phyloP scores from a whole-genome alignment of 1,140 invertebrate species.

The Condylostylus longicornis region DNA sequence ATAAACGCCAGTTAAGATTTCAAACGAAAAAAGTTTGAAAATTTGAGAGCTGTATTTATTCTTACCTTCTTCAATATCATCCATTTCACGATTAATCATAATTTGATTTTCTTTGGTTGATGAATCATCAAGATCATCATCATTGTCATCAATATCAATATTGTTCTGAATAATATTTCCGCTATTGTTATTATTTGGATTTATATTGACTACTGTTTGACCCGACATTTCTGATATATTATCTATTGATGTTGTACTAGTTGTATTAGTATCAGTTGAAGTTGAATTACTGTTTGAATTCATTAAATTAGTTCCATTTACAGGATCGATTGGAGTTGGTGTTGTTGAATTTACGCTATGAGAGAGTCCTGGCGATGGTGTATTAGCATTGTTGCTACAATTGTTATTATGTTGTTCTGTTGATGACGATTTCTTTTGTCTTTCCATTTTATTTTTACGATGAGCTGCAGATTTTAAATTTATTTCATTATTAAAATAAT shows the following conservation, averaged over 20 bases:
- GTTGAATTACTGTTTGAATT: constrained; percentile 3
- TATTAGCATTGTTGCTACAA: constrained; percentile 14
- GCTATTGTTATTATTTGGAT: not conserved
- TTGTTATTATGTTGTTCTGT: constrained; percentile 9
- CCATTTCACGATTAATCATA: constrained; percentile 2
- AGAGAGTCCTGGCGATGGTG: no score
- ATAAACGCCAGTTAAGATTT: no score
- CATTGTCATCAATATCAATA: not conserved
- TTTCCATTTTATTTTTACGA: not conserved
- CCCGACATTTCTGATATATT: no score
- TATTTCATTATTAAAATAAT: not conserved
- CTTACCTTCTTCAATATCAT: constrained; percentile 4
- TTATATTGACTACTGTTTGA: no score
- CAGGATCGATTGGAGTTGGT: not conserved
- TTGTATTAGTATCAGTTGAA: constrained; percentile 3
- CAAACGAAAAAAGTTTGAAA: not conserved
- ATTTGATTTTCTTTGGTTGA: constrained; percentile 4
- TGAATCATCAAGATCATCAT: not conserved
- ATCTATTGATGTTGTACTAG: no score
- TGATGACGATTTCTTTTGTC: constrained; percentile 11
- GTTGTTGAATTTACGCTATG: no score
- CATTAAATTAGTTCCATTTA: constrained; percentile 5
- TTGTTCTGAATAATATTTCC: constrained; percentile 5
- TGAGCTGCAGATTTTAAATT: constrained; percentile 10
- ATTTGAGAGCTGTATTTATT: not conserved